These are phyloP conservation scores for Drosophila picticornis DNA, from an alignment of 2,888 invertebrate species.

Conservation along the genomic window DNA sequence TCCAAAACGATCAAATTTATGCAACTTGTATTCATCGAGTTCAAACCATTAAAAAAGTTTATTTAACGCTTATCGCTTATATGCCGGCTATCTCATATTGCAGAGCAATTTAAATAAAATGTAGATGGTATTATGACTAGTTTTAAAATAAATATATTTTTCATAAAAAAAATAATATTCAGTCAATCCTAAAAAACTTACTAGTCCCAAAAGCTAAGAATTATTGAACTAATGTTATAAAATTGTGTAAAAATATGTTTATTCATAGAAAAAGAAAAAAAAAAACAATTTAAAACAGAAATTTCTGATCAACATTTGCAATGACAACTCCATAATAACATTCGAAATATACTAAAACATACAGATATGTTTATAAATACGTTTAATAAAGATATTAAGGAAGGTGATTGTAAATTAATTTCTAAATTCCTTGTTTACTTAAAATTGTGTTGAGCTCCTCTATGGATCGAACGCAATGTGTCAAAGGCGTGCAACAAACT, in stretches of 20 bases:
- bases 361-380: not conserved
- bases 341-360: not conserved
- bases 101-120: not conserved
- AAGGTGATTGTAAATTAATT: not conserved
- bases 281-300: not conserved
- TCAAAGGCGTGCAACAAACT: slow-evolving; percentile 30
- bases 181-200: not conserved
- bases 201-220: not conserved
- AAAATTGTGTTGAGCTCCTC: not conserved
- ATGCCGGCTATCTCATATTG: not conserved
- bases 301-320: not conserved
- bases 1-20: not conserved
- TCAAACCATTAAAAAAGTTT: not conserved
- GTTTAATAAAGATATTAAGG: not conserved
- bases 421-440: slow-evolving; percentile 6
- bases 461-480: slow-evolving; percentile 45
- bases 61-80: not conserved
- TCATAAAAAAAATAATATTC: not conserved
- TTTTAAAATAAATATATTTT: not conserved
- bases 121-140: not conserved
- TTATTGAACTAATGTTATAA: not conserved
- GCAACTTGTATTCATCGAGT: not conserved
- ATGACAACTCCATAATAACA: not conserved
- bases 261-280: not conserved
- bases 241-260: not conserved